Conservation (phyloP, 2,113 vertebrate species). For the Prunella fulvescens region DNA sequence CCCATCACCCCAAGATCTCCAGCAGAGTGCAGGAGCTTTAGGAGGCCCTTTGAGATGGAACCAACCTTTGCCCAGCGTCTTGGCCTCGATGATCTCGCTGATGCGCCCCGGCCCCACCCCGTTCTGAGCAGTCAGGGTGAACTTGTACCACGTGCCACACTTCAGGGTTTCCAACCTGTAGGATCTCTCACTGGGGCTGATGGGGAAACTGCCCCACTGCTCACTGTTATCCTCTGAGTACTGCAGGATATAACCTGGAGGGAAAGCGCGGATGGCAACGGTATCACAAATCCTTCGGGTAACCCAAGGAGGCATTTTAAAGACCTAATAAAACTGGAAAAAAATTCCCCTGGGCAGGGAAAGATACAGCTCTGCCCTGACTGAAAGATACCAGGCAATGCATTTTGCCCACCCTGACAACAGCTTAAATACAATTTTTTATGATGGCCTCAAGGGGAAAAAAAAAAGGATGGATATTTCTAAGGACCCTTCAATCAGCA, state of each 20-base stretch:
- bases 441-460: background rate
- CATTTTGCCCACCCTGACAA: background rate
- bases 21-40: background rate
- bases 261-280: background rate
- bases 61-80: constrained; percentile 92
- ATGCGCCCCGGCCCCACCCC: constrained; percentile 96
- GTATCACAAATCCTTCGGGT: background rate
- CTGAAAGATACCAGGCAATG: background rate
- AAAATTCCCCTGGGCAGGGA: background rate
- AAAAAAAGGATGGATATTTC: background rate
- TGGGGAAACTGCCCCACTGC: constrained; percentile 97
- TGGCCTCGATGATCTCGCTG: constrained; percentile 98
- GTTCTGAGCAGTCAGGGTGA: constrained; percentile 97
- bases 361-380: background rate
- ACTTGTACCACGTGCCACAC: constrained; percentile 99
- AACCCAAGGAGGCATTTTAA: background rate
- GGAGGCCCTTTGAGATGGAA: background rate
- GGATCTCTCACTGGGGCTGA: constrained; percentile 95
- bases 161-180: constrained; percentile 94
- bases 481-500: background rate
- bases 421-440: background rate
- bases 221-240: constrained; percentile 98
- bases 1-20: background rate
- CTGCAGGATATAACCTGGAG: constrained; percentile 92
- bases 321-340: background rate